phyloP scores from a whole-genome alignment of 2,888 invertebrate genomes.

The Arrhopalites spinosus region DNA sequence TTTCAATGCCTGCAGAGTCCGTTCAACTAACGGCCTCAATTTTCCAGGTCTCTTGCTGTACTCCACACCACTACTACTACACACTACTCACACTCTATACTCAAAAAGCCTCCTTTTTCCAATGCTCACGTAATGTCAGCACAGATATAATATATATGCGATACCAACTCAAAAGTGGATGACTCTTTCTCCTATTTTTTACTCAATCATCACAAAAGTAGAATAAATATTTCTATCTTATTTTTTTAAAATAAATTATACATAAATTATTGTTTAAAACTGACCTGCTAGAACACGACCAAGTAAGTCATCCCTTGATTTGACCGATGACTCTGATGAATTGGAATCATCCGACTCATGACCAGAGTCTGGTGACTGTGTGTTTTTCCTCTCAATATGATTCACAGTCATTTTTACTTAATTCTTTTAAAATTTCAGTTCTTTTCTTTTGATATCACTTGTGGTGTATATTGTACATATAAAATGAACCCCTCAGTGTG shows the following conservation, averaged over 20 bases:
- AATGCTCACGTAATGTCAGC: not conserved
- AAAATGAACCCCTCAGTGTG: too few relatives aligned
- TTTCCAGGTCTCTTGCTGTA: not conserved
- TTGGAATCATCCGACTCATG: constrained; percentile 39
- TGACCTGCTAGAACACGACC: constrained; percentile 44
- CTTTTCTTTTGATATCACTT: not conserved
- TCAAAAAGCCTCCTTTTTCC: not conserved
- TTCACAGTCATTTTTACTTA: constrained; percentile 33
- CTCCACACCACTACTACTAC: not conserved
- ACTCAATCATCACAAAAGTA: too few relatives aligned
- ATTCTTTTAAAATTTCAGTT: not conserved
- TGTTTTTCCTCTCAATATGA: constrained; percentile 34
- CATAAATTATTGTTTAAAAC: constrained; percentile 7
- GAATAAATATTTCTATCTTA: too few relatives aligned
- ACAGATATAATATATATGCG: too few relatives aligned
- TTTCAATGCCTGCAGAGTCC: constrained; percentile 36
- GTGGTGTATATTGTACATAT: too few relatives aligned
- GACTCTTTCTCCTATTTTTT: too few relatives aligned
- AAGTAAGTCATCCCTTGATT: constrained; percentile 36
- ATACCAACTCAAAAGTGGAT: too few relatives aligned
- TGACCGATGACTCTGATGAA: constrained; percentile 20
- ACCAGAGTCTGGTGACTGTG: constrained; percentile 37
- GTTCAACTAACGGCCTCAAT: constrained; percentile 39
- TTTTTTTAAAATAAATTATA: too few relatives aligned
- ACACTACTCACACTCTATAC: not conserved